A percentile compares a stretch with the other conserved stretches of the same genome.
Conservation (phyloP, 2,888 invertebrate genomes). For the Rhagonycha fulva region DNA sequence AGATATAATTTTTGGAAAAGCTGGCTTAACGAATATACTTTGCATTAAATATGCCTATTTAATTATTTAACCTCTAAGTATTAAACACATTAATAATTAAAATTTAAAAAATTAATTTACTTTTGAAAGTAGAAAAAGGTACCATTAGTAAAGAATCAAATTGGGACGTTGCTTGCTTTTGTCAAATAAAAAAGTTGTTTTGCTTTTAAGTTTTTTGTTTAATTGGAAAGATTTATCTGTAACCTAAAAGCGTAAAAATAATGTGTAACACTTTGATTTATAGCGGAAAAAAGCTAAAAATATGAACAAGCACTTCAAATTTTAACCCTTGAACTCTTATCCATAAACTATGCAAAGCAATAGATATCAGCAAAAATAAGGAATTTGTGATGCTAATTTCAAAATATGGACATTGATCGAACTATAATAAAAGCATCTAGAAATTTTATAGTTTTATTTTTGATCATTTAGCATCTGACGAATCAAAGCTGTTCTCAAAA, state of each 20-base stretch:
- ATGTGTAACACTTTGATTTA: background rate
- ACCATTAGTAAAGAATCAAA: too few species aligned
- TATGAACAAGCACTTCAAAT: background rate
- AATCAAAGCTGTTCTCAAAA: too few species aligned
- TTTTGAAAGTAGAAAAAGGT: too few species aligned
- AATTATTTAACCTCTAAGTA: background rate
- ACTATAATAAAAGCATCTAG: background rate
- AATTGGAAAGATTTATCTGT: background rate
- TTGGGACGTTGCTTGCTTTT: background rate
- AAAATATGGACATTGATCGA: background rate
- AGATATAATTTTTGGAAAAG: background rate
- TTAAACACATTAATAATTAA: background rate
- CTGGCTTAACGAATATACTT: background rate
- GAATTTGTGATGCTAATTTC: background rate
- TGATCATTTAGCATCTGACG: too few species aligned
- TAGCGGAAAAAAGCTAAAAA: background rate
- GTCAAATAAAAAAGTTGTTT: background rate
- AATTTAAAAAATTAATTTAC: background rate
- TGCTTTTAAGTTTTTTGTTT: background rate
- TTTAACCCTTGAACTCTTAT: background rate
- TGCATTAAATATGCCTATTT: background rate
- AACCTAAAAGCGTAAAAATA: background rate
- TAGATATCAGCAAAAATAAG: background rate
- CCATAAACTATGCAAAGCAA: background rate
- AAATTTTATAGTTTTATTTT: background rate